A percentile compares a stretch with the other conserved stretches of the same genome.
Conservation (phyloP, 2,888 invertebrate genomes). For the Dasysyrphus albostriatus region DNA sequence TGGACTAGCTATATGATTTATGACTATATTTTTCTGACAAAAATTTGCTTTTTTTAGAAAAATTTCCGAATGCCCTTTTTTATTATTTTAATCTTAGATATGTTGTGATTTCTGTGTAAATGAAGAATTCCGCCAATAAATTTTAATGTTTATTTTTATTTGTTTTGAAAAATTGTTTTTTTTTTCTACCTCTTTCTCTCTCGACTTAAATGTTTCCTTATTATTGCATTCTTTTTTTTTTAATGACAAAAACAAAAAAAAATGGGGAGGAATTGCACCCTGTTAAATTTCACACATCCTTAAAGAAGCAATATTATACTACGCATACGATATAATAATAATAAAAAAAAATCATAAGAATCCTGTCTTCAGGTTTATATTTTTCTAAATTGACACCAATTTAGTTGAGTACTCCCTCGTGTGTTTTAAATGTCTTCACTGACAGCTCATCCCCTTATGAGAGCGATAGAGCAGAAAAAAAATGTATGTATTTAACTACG, state of each 20-base stretch:
- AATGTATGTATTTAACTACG: background rate
- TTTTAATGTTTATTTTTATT: constrained; percentile 25
- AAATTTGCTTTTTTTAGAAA: too few relatives aligned
- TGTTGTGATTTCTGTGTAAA: background rate
- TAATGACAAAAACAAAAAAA: too few relatives aligned
- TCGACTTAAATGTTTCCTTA: background rate
- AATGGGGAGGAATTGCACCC: background rate
- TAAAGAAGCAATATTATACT: constrained; percentile 11
- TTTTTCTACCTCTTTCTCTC: background rate
- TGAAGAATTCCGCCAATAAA: constrained; percentile 1
- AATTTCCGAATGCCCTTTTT: background rate
- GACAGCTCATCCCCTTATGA: constrained; percentile 47
- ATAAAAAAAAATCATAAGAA: background rate
- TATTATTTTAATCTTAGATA: background rate
- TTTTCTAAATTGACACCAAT: constrained; percentile 75
- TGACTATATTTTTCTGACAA: too few relatives aligned
- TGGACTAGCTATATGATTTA: too few relatives aligned
- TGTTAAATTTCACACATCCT: constrained; percentile 36
- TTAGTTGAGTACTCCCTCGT: constrained; percentile 74
- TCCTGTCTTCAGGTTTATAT: constrained; percentile 47
- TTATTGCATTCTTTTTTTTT: background rate
- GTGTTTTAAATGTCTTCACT: constrained; percentile 68
- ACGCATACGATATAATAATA: background rate
- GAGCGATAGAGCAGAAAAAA: constrained; percentile 5
- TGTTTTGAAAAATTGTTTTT: constrained; percentile 1